Base-by-base conservation (phyloP, 1,140 invertebrate genomes). In the Drosophila pachea region DNA sequence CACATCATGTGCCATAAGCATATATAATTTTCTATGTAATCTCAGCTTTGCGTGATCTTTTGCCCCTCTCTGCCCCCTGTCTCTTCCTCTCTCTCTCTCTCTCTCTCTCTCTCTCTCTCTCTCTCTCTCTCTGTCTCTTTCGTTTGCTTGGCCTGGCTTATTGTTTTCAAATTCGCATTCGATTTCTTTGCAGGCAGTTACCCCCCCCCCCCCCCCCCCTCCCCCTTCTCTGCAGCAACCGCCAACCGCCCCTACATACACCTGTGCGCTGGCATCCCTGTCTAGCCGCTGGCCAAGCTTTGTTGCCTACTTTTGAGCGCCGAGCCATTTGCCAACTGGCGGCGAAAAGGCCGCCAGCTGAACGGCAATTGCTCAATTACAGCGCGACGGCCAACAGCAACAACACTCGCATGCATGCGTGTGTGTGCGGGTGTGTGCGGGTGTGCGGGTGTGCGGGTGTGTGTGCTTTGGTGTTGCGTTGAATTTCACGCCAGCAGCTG, bases 351-450 rank as follows among this genome's bases (percentile, higher is more conserved):
- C 73, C 60, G 73, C 68, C 61, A 72, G 71, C 65, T 3, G 14
- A 54, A 62, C 60, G 73, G 74, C 79, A 86, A 84, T 86, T 83
- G 79, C 81, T 83, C 79, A 83, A 83, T 83, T 83, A 86, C 79
- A 83, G 79, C 65, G 72, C 73, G 79, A 76, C 75, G 62, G 61
- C 58, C 76, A 75, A 65, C 65, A 52, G 8, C 52, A 61, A 43
- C 61, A 53, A 65, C 61, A 64, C 5, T 12, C n/a, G 6, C 38
- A 40, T 4, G 5, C 11, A 12, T 65, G n/a, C n/a, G n/a, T n/a
- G n/a, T n/a, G n/a, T n/a, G n/a, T n/a, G n/a, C n/a, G n/a, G n/a
- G n/a, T n/a, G n/a, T n/a, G n/a, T n/a, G n/a, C n/a, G n/a, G n/a
- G n/a, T n/a, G n/a, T n/a, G n/a, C n/a, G n/a, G n/a, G n/a, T n/a